Evolutionary conservation across 2,113 vertebrate genomes (phyloP), one percentile per base, ranked within the genome.

Genomic region (Pangasianodon hypophthalmus): DNA sequence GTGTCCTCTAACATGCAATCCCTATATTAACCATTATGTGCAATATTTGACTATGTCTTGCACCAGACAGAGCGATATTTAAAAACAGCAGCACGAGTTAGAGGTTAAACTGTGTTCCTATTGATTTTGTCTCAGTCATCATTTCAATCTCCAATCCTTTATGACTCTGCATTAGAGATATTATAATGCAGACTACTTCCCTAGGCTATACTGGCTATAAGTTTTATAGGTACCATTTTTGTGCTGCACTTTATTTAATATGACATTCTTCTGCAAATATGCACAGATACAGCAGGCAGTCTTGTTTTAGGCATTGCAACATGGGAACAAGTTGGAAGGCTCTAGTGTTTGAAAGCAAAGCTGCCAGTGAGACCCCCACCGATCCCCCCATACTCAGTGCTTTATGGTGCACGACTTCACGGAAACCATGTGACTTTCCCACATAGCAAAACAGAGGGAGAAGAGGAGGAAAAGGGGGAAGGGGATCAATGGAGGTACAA

Each of bases 361-460:
- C 88, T 88, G 91, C 56, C 50, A 87, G 92, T 81, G 90, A 91
- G 82, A 84, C 82, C 82, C 71, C 86, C 73, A 91, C 92, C 92
- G 90, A 91, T 93, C 95, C 91, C 93, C 95, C 94, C 92, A 94
- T 93, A 94, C 90, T 93, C 91, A 93, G 93, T 94, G 95, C 94
- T 96, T 96, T 96, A 96, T 96, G 95, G 95, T 94, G 93, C 95
- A 93, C 93, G 87, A 93, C 95, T 96, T 95, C 96, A 96, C 94
- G 95, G 95, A 96, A 96, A 95, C 95, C 95, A 96, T 95, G 94
- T 96, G 96, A 96, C 94, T 96, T 96, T 95, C 96, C 82, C 95
- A 95, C 93, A 92, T 75, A 89, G 87, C 77, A 87, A 93, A 91
- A 90, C 89, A 73, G 85, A 85, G 90, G 90, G 93, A 89, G 90